Conservation (phyloP, 2,797 vertebrate species). For the Silurus lanzhouensis region DNA sequence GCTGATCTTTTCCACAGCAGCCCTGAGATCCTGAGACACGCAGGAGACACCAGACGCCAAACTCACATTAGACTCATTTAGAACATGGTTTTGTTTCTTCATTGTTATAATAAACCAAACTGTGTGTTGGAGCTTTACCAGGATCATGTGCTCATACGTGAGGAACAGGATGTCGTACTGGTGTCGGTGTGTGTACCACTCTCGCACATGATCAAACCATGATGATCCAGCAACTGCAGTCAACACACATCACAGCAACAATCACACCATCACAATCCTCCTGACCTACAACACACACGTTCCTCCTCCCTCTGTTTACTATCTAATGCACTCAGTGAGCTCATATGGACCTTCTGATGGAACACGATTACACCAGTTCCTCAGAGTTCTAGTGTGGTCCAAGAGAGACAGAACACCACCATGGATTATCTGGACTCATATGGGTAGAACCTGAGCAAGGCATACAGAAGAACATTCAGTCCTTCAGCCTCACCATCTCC, state of each 20-base stretch:
- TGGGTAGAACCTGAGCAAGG: background rate
- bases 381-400: background rate
- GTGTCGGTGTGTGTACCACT: constrained; percentile 59
- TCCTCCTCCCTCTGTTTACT: background rate
- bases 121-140: constrained; percentile 48
- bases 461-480: background rate
- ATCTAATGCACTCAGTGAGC: background rate
- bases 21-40: constrained; percentile 60
- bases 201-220: constrained; percentile 68
- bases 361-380: background rate
- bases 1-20: constrained; percentile 62
- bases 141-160: constrained; percentile 66
- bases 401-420: background rate
- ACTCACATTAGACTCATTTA: background rate
- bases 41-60: background rate
- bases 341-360: background rate
- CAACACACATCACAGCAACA: background rate
- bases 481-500: constrained; percentile 58
- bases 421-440: background rate
- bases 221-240: constrained; percentile 53
- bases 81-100: no score
- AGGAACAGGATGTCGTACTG: constrained; percentile 69
- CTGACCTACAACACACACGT: no score
- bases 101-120: no score
- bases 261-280: background rate